Percentiles rank a stretch among this genome's conserved stretches.
These are phyloP conservation scores for Altica lythri DNA, from an alignment of 2,888 invertebrate species.

Conservation along the genomic window DNA sequence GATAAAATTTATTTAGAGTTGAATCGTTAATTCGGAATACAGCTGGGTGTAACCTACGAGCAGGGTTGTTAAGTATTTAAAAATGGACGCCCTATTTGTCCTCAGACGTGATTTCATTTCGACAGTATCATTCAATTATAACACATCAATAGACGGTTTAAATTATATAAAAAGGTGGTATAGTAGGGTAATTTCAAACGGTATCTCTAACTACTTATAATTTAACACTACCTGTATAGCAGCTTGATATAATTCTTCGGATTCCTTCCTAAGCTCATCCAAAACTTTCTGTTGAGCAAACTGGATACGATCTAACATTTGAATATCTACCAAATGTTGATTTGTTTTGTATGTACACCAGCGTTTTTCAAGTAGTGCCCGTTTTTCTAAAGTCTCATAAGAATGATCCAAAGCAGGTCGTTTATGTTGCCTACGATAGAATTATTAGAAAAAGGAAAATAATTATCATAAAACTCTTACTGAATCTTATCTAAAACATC, in stretches of 20 bases:
- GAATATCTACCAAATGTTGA: conserved; percentile 68
- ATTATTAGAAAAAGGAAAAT: background rate
- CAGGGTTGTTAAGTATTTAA: no score
- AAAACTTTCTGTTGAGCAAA: conserved; percentile 78
- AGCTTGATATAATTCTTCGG: conserved; percentile 84
- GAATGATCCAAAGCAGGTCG: conserved; percentile 63
- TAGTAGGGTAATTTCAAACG: no score
- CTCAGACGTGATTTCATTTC: no score
- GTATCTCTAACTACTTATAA: no score
- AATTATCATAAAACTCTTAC: conserved; percentile 58
- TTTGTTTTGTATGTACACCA: conserved; percentile 75
- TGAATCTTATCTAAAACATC: conserved; percentile 66
- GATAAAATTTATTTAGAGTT: no score
- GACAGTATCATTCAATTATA: no score
- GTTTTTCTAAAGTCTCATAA: conserved; percentile 65
- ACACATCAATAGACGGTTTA: no score
- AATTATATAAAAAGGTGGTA: no score
- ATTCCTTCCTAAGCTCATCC: conserved; percentile 76
- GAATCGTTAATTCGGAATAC: no score
- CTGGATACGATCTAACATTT: conserved; percentile 70
- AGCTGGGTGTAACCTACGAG: no score
- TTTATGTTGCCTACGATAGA: conserved; percentile 56
- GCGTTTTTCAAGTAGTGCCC: conserved; percentile 70
- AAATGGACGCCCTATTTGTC: no score
- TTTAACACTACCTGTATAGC: conserved; percentile 86